phyloP scores from a whole-genome alignment of 2,797 vertebrate genomes.

The Gallinago nigripennis region DNA sequence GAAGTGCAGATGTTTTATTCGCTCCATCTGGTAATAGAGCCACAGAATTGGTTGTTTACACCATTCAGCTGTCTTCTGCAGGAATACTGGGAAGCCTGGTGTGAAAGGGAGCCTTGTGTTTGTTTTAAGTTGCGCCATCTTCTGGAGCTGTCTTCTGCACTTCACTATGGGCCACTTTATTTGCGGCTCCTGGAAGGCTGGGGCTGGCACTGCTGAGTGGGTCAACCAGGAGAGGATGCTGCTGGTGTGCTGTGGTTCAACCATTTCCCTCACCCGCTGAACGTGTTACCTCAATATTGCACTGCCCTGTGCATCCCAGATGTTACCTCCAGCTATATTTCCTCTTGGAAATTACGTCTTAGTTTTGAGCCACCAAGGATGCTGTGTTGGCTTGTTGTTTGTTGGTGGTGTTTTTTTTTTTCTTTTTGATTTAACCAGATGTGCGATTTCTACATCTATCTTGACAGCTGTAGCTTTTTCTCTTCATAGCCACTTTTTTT shows the following conservation, averaged over 20 bases:
- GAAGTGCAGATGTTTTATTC: background rate
- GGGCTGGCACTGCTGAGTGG: background rate
- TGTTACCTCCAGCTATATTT: rapidly evolving
- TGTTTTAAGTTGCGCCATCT: background rate
- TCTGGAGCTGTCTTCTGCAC: background rate
- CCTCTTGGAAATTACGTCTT: background rate
- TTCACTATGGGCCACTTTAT: background rate
- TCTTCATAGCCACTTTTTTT: background rate
- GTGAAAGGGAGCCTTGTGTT: background rate
- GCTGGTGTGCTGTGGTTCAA: background rate
- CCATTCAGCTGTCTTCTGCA: rapidly evolving
- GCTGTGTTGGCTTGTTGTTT: background rate
- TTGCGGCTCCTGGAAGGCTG: background rate
- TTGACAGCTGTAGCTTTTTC: background rate
- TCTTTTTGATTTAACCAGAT: background rate
- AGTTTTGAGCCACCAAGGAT: background rate
- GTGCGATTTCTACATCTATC: background rate
- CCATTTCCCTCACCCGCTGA: background rate
- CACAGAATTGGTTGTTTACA: background rate
- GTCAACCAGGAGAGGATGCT: conserved; percentile 23
- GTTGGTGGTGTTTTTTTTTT: background rate
- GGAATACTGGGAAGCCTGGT: background rate
- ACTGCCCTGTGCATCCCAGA: background rate
- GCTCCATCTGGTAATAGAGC: background rate
- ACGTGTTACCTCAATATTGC: background rate